A percentile compares a stretch with the other conserved stretches of the same genome.
Conservation (phyloP, 2,888 invertebrate genomes). For the Lepidocyrtoides sp. region DNA sequence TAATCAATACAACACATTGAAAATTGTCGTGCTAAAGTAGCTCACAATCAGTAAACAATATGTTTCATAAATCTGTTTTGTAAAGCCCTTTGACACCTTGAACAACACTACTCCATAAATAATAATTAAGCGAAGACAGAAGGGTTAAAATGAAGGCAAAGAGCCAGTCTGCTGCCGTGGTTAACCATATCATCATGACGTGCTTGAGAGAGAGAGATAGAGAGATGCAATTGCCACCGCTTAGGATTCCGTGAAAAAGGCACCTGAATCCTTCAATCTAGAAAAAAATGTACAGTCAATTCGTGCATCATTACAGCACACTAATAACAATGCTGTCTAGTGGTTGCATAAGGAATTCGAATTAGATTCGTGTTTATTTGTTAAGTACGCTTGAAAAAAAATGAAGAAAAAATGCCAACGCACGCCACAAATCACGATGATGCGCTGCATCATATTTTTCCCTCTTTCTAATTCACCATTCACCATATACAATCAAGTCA, state of each 20-base stretch:
- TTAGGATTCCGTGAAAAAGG: not conserved
- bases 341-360: not conserved
- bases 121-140: constrained; percentile 53
- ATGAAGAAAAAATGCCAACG: constrained; percentile 11
- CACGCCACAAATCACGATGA: constrained; percentile 59
- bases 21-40: not conserved
- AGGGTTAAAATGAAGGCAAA: constrained; percentile 49
- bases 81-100: constrained; percentile 70
- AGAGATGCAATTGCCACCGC: not conserved
- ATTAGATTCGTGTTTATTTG: constrained; percentile 35
- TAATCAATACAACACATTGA: too few species aligned
- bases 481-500: not conserved
- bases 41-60: not conserved
- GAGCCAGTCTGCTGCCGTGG: constrained; percentile 52
- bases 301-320: constrained; percentile 1
- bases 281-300: not conserved
- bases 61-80: not conserved
- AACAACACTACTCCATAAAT: constrained; percentile 66
- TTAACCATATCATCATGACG: constrained; percentile 44
- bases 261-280: constrained; percentile 15
- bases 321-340: not conserved
- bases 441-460: not conserved
- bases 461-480: constrained; percentile 1
- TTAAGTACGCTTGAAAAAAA: constrained; percentile 36
- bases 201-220: not conserved